Evolutionary conservation across 2,888 invertebrate species (phyloP).

Genomic region (Calliopum simillimum): DNA sequence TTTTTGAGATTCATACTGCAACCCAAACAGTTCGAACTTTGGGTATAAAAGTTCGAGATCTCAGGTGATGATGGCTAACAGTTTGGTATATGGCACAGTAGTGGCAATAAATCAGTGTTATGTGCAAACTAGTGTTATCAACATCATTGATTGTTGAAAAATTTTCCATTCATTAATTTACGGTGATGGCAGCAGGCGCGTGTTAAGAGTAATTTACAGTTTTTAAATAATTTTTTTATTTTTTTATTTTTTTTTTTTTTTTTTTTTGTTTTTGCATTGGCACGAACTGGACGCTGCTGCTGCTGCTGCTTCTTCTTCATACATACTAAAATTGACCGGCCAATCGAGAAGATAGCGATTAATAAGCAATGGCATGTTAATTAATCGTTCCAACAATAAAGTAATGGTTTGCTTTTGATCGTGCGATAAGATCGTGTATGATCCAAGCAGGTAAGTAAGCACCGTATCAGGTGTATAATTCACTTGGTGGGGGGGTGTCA

Average conservation of each 20-base stretch:
- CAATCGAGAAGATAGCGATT: not conserved
- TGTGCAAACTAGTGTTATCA: constrained; percentile 20
- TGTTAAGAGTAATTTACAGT: constrained; percentile 46
- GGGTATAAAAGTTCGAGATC: no score
- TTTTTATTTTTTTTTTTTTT: no score
- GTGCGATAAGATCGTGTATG: not conserved
- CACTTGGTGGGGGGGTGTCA: no score
- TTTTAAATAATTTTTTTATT: constrained; percentile 10
- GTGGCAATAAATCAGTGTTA: no score
- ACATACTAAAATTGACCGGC: not conserved
- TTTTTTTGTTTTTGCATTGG: not conserved
- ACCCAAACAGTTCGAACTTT: no score
- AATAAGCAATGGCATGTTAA: constrained; percentile 7
- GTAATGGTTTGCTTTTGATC: not conserved
- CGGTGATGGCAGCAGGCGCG: constrained; percentile 43
- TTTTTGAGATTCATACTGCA: no score
- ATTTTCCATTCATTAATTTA: constrained; percentile 51
- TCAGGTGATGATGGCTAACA: no score
- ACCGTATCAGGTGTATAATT: no score
- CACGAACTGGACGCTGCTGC: not conserved
- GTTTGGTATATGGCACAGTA: no score
- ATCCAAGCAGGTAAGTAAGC: no score
- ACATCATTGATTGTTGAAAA: constrained; percentile 41
- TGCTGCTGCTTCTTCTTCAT: constrained; percentile 13
- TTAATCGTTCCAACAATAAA: not conserved